These are phyloP conservation scores for Archaeoteleia sp. DNA, from an alignment of 2,888 invertebrate genomes.

Conservation along the genomic window DNA sequence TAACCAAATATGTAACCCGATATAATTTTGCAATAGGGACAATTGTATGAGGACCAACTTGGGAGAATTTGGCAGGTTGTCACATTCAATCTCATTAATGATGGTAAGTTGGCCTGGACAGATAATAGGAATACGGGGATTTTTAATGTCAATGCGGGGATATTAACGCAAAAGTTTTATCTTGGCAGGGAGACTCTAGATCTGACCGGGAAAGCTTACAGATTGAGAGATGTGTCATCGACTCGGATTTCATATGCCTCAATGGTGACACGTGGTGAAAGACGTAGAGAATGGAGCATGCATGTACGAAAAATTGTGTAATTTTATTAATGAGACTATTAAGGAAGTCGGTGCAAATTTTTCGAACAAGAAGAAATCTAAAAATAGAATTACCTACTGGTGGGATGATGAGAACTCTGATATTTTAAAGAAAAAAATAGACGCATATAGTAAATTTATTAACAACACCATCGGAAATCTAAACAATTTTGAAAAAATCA, in stretches of 20 bases:
- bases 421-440: constrained; percentile 3
- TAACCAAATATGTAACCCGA: too few species aligned
- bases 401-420: constrained; percentile 6
- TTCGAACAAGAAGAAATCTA: not conserved
- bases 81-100: too few species aligned
- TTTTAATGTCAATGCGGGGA: too few species aligned
- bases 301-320: not conserved
- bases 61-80: too few species aligned
- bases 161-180: constrained; percentile 14
- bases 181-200: not conserved
- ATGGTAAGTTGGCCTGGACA: too few species aligned
- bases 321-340: not conserved
- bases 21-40: too few species aligned
- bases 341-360: not conserved
- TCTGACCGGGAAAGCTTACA: not conserved
- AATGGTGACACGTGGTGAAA: constrained; percentile 7
- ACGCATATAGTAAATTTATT: not conserved
- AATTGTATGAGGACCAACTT: too few species aligned
- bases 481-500: not conserved
- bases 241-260: constrained; percentile 21
- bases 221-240: not conserved
- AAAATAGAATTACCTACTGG: constrained; percentile 10
- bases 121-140: too few species aligned
- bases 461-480: not conserved
- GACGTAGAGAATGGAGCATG: not conserved